Base-by-base conservation (phyloP, 2,797 vertebrate species). In the Cygnus olor region DNA sequence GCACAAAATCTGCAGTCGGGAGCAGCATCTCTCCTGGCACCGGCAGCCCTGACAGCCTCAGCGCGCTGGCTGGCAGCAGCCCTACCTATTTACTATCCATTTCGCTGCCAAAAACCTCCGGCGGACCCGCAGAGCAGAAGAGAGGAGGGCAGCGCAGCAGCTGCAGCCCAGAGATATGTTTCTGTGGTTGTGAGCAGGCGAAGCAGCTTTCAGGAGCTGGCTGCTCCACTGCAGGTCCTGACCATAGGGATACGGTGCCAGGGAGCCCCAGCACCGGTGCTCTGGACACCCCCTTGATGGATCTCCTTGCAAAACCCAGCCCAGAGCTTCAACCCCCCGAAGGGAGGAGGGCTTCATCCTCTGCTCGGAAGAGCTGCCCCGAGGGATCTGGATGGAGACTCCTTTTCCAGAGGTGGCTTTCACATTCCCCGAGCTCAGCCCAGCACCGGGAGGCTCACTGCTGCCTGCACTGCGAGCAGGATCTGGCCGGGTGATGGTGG, bases 161-260 rank as follows among this genome's bases (percentile, higher is more conserved):
- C 70, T 73, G 60, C 82, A 81, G 42, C 78, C 51, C 3, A 10
- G 3, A 63, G 76, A 32, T 2, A 5, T 0, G 7, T 7, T 36
- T 73, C 86, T 13, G 54, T 0, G 60, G 6, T 3, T 56, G 64
- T 4, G 1, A 21, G 11, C 40, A 6, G 45, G 69, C 63, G 76
- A 86, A 56, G 15, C 34, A 70, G 51, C n/a, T 66, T 1, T 0
- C 40, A 13, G 11, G 42, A 53, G 81, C 65, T 0, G 7, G 25
- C 78, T 53, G 74, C 38, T 70, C 82, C 40, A 42, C 79, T 14
- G 53, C 58, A 63, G 58, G 42, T 22, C 44, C 49, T n/a, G 3
- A 2, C 19, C 4, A 20, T 8, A 2, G 5, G 49, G 14, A 30
- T 25, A 1, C 1, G 8, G 34, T 14, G 45, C 24, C 32, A 7